Evolutionary conservation across 2,888 invertebrate genomes (phyloP).

Genomic region (Ceraclea dissimilis): DNA sequence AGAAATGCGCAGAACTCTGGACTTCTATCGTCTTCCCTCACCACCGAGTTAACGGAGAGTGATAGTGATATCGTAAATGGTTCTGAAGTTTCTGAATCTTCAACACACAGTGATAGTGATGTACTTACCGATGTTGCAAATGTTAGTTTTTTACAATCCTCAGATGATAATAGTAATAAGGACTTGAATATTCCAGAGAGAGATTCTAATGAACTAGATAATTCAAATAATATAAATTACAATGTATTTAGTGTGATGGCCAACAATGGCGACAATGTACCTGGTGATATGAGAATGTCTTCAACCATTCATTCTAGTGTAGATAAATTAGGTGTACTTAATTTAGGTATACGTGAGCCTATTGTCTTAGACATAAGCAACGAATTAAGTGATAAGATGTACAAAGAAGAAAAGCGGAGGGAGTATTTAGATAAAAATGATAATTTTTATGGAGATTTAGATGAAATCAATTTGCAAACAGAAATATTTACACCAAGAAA

Average conservation of each 20-base stretch:
- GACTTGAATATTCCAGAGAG: not conserved
- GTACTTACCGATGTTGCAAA: not conserved
- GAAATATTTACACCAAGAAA: not conserved
- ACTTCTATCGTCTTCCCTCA: too few relatives aligned
- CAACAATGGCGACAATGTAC: not conserved
- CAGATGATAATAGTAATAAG: not conserved
- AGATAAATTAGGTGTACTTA: conserved; percentile 1
- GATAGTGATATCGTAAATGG: not conserved
- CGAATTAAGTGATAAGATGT: conserved; percentile 4
- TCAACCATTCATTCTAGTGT: not conserved
- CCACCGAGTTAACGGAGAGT: too few relatives aligned
- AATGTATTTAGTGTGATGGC: not conserved
- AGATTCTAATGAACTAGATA: too few relatives aligned
- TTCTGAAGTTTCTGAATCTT: not conserved
- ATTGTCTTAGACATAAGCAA: conserved; percentile 5
- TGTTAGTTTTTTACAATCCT: not conserved
- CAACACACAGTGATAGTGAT: not conserved
- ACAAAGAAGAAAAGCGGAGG: not conserved
- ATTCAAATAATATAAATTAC: not conserved
- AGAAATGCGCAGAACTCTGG: too few relatives aligned
- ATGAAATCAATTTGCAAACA: not conserved
- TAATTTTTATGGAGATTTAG: conserved; percentile 12
- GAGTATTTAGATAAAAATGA: conserved; percentile 9
- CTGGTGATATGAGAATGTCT: not conserved
- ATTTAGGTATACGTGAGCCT: conserved; percentile 4